Evolutionary conservation across 2,888 invertebrate species (phyloP).

Genomic region (Agrenia bidenticulata): DNA sequence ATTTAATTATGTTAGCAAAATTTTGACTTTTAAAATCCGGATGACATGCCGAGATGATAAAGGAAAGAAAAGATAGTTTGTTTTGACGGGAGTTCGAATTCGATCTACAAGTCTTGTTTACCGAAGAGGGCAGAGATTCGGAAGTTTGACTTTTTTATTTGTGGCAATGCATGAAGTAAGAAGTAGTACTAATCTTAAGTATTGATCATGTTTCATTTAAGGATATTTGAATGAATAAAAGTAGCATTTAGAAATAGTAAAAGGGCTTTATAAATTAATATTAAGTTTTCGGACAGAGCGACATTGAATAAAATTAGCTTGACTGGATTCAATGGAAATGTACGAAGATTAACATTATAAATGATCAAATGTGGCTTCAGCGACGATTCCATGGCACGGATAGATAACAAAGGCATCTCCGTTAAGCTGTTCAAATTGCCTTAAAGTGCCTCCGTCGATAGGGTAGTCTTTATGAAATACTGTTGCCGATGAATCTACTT

Average conservation of each 20-base stretch:
- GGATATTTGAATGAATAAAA: neutral
- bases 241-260: neutral
- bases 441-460: slow-evolving; percentile 50
- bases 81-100: too few relatives aligned
- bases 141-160: too few relatives aligned
- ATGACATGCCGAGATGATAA: too few relatives aligned
- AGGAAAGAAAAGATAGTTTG: too few relatives aligned
- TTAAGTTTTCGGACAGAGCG: neutral
- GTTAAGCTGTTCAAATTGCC: slow-evolving; percentile 48
- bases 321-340: neutral
- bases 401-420: slow-evolving; percentile 54
- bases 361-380: neutral
- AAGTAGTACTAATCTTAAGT: too few relatives aligned
- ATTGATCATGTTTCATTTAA: too few relatives aligned
- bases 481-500: slow-evolving; percentile 8
- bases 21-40: too few relatives aligned
- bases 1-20: too few relatives aligned
- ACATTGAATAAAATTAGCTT: too few relatives aligned
- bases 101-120: too few relatives aligned
- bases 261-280: neutral
- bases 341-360: neutral
- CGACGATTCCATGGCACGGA: slow-evolving; percentile 41
- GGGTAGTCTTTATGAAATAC: slow-evolving; percentile 41
- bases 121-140: too few relatives aligned
- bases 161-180: too few relatives aligned